Percentiles rank a stretch among this genome's conserved stretches.
These are phyloP conservation scores for Pollenia amentaria DNA, from an alignment of 2,888 invertebrate genomes.

Conservation along the genomic window DNA sequence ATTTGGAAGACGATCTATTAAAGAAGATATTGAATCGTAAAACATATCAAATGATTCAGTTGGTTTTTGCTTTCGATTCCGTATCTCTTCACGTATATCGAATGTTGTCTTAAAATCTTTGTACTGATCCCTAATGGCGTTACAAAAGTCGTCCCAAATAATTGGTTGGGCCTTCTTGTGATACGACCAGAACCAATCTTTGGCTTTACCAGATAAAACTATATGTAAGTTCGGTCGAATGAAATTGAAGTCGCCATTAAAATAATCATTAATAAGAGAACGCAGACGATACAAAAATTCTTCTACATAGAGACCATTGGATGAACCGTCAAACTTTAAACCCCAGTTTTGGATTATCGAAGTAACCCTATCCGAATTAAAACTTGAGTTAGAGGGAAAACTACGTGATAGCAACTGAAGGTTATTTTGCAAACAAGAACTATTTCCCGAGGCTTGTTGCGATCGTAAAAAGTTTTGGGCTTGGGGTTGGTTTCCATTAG, in stretches of 20 bases:
- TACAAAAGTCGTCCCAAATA: conserved; percentile 50
- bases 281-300: conserved; percentile 61
- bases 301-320: conserved; percentile 48
- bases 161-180: conserved; percentile 35
- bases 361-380: conserved; percentile 40
- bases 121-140: conserved; percentile 38
- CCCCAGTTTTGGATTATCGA: conserved; percentile 64
- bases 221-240: conserved; percentile 60
- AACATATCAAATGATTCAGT: conserved; percentile 39
- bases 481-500: not conserved
- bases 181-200: conserved; percentile 47
- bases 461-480: too few relatives aligned
- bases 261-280: conserved; percentile 43
- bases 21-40: conserved; percentile 29
- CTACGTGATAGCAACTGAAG: too few relatives aligned
- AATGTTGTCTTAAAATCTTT: conserved; percentile 50
- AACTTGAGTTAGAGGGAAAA: conserved; percentile 5
- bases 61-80: conserved; percentile 56
- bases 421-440: too few relatives aligned
- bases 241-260: conserved; percentile 55
- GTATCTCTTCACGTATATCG: conserved; percentile 59
- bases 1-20: conserved; percentile 12
- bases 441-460: too few relatives aligned
- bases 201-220: conserved; percentile 56
- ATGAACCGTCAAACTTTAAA: conserved; percentile 61